Base-by-base conservation (phyloP, 2,888 invertebrate species). In the Eilema depressum region DNA sequence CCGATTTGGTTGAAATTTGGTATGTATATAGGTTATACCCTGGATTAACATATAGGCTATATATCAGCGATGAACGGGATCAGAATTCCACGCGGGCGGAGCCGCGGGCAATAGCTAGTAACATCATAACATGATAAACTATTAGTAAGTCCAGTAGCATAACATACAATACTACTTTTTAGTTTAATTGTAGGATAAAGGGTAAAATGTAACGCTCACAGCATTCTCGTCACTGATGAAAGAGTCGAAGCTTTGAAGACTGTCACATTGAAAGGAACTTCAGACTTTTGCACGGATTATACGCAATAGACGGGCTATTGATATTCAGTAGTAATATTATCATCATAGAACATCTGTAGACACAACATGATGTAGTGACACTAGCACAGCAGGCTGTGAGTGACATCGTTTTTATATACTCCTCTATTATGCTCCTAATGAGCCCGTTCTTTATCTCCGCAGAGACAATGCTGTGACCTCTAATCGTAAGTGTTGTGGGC, bases 391-490 rank as follows among this genome's bases (percentile, higher is more conserved):
- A 53, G 53, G n/a, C n/a, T n/a, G n/a, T n/a, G 20, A 10, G 53
- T 53, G 53, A 53, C 53, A 53, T n/a, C 53, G 53, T 53, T 53
- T n/a, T 53, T 53, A 53, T 53, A 53, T n/a, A 53, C 53, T n/a
- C n/a, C 53, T 7, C 53, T 53, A 53, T 53, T 53, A n/a, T 53
- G n/a, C n/a, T 53, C 53, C 53, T 53, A 53, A 53, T 53, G 53
- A 53, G 53, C n/a, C 10, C 5, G 53, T 53, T 53, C 53, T 53
- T 53, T n/a, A 53, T n/a, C 8, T 53, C 1, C 53, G n/a, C n/a
- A 53, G 53, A 53, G 53, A 53, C n/a, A 53, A 47, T 47, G 20
- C 20, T 8, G 3, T 47, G 47, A 47, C 47, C 47, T 47, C 20
- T 47, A 47, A 53, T 53, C 53, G n/a, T 53, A 20, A 53, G n/a